Base-by-base conservation (phyloP, 2,888 invertebrate species). In the Dryocosmus kuriphilus region DNA sequence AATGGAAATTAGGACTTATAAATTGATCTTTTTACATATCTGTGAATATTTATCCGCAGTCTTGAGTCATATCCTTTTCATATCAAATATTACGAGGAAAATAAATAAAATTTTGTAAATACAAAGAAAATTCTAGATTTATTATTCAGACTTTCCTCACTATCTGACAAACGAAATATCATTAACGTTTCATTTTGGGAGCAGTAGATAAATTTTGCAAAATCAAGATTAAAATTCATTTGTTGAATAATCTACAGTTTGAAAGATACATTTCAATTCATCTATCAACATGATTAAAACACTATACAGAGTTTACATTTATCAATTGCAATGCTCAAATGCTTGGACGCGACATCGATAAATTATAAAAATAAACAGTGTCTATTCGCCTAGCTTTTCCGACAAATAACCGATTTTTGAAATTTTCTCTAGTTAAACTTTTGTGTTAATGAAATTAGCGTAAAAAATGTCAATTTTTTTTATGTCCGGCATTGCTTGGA, bases 51-150 rank as follows among this genome's bases (percentile, higher is more conserved):
- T 38, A 38, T 65, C 35, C 30, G 30, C 41, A 51, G 38, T 11
- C 38, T 38, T 71, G 30, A 71, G 67, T 51, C 67, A 71, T 71
- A 71, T 71, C 67, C 67, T 30, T 71, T 16, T 51, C 67, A 71
- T 71, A 71, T 46, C 24, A 24, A 38, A 65, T 24, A 65, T 71
- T 77, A 61, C 32, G 30, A 46, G 9, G 65, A 65, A 74, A 79
- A 65, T 75, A 9, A 79, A 60, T 71, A 24, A 35, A 61, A 76
- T 61, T 74, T 73, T 71, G 22, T 57, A 55, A 73, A 74, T 76
- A 61, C 22, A 74, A 67, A 67, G 27, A 16, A 67, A 41, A 41
- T 46, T 67, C 41, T 71, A 74, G 24, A 38, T 41, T 73, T 75
- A 71, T 75, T 71, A 71, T 75, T 71, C 51, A 62, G 24, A 30